Evolutionary conservation across 2,888 invertebrate genomes (phyloP).

Genomic region (Cyclophora albipunctata): DNA sequence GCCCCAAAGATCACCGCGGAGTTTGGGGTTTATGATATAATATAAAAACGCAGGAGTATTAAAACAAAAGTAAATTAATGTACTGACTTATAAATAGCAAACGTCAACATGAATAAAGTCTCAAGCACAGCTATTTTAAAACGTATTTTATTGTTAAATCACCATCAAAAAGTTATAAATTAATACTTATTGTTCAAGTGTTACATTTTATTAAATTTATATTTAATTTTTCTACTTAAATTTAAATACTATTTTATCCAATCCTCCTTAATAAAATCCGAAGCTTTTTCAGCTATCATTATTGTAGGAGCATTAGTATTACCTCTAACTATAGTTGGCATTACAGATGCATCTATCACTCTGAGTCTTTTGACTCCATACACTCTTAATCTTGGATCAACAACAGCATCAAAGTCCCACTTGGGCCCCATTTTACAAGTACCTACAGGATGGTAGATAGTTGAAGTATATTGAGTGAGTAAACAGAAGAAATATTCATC

Average conservation of each 20-base stretch:
- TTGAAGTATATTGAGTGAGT: constrained; percentile 78
- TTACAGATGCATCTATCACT: constrained; percentile 81
- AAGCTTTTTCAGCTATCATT: constrained; percentile 89
- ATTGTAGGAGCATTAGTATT: constrained; percentile 90
- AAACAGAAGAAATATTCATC: constrained; percentile 81
- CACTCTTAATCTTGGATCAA: constrained; percentile 77
- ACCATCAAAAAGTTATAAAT: no score
- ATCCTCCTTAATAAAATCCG: constrained; percentile 84
- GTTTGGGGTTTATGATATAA: no score
- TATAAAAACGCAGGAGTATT: no score
- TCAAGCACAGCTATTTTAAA: no score
- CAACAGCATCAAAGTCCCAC: constrained; percentile 77
- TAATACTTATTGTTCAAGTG: no score
- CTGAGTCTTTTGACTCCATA: constrained; percentile 78
- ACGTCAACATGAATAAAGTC: no score
- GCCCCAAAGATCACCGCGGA: no score
- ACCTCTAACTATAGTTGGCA: constrained; percentile 78
- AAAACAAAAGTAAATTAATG: no score
- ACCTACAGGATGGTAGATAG: constrained; percentile 81
- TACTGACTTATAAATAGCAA: no score
- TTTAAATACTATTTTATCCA: constrained; percentile 30
- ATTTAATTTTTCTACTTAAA: no score
- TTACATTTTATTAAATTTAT: no score
- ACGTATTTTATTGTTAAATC: no score
- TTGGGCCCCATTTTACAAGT: constrained; percentile 83